Evolutionary conservation across 2,888 invertebrate species (phyloP), one percentile per base, ranked within the genome.

Genomic region (Baccha elongata): DNA sequence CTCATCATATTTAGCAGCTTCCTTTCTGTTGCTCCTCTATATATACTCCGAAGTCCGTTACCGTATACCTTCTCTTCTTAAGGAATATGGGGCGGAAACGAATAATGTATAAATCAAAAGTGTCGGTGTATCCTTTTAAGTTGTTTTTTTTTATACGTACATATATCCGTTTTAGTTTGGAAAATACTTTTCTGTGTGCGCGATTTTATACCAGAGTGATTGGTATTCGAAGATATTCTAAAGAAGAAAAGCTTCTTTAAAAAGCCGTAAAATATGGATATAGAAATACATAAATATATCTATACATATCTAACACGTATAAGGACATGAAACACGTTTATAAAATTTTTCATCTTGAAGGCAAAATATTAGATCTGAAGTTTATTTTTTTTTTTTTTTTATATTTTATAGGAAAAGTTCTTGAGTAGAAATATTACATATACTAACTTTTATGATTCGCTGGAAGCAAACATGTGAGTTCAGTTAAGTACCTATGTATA

Each of bases 1-100:
- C 76, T 76, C 81, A 83, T 83, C 81, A 83, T 83, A 83, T 83
- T 83, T 76, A 83, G 76, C 72, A 81, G 80, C 65, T 75, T 75
- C 80, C 75, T 26, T 50, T 40, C 15, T 15, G 19, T 46, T 37
- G 8, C 11, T 44, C 5, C 11, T 26, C 15, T 26, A 23, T 23
- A 23, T 1, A 0, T 21, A 1, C 10, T 23, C 13, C 10, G 5
- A n/a, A 17, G 17, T 60, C 32, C 40, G n/a, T 8, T 29, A 8
- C 3, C 15, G 44, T 19, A 17, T 42, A 2, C 29, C n/a, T n/a
- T n/a, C n/a, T 13, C 8, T 17, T 13, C 15, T 40, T 8, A 4
- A 40, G 11, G 29, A 50, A 15, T 65, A 26, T 8, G 35, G 13
- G 35, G 40, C 44, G 55, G 58, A 69, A 42, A 48, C 52, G 71